These are phyloP conservation scores for Leucopternis melanops DNA, from an alignment of 2,113 vertebrate species.

Conservation along the genomic window DNA sequence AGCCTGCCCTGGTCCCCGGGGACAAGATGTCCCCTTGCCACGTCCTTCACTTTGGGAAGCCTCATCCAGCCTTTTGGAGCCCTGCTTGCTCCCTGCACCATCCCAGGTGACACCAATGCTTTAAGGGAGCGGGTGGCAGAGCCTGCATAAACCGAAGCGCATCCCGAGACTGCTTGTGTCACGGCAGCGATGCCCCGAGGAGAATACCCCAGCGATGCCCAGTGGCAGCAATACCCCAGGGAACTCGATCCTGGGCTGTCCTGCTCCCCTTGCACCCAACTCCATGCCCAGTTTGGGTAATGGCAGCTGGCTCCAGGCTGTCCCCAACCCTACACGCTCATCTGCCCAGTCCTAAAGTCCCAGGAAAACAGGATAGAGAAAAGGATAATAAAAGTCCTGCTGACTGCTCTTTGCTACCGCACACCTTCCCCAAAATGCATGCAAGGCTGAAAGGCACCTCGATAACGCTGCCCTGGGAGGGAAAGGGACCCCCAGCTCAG, in stretches of 20 bases:
- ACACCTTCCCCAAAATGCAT: not conserved
- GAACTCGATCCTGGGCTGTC: not conserved
- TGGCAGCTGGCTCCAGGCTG: not conserved
- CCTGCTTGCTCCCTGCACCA: not conserved
- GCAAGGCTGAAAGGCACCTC: not conserved
- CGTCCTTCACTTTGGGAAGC: not conserved
- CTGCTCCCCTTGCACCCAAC: not conserved
- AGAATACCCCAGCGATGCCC: not conserved
- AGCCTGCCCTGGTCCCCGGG: not conserved
- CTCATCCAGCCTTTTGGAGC: not conserved
- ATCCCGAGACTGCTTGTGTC: accelerated
- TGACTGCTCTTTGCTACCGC: not conserved
- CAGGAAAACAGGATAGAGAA: not conserved
- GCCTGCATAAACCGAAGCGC: not conserved
- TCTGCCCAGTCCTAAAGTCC: not conserved
- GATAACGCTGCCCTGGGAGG: accelerated
- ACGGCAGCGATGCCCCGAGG: accelerated
- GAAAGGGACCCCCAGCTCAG: not conserved
- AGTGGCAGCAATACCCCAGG: not conserved
- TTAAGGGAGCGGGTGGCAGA: not conserved
- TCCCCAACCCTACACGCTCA: no score
- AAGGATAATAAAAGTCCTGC: not conserved
- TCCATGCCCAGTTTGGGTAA: not conserved
- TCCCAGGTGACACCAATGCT: not conserved
- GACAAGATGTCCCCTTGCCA: not conserved